Evolutionary conservation across 1,140 invertebrate genomes (phyloP).

Genomic region (Drosophila subobscura): DNA sequence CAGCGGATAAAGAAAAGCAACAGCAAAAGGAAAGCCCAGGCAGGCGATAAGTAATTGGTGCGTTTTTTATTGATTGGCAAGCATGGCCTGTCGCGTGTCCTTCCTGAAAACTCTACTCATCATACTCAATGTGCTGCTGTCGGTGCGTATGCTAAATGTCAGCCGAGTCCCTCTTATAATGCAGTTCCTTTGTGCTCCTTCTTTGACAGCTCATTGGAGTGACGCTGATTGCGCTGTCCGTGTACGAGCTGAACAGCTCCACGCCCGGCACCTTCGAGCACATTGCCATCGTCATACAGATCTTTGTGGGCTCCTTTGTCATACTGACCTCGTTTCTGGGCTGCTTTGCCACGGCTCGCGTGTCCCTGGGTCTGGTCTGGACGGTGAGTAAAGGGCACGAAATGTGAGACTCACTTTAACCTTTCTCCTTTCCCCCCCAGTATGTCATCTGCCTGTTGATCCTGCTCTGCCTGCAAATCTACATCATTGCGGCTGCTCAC

Average conservation of each 20-base stretch:
- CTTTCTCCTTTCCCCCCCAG: constrained; percentile 12
- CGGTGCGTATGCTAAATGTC: constrained; percentile 73
- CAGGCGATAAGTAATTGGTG: constrained; percentile 47
- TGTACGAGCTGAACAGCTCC: constrained; percentile 73
- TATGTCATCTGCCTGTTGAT: constrained; percentile 73
- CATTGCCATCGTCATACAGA: constrained; percentile 76
- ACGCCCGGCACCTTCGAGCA: constrained; percentile 76
- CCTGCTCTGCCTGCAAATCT: constrained; percentile 71
- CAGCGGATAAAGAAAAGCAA: constrained; percentile 20
- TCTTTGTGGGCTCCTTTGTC: constrained; percentile 79
- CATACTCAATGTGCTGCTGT: constrained; percentile 71
- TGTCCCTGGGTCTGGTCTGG: constrained; percentile 73
- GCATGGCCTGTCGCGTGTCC: constrained; percentile 60
- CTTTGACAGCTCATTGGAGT: constrained; percentile 70
- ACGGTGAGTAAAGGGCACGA: constrained; percentile 51
- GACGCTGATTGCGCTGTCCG: constrained; percentile 70
- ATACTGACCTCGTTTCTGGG: constrained; percentile 76
- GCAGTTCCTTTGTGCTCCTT: neutral
- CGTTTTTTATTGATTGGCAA: constrained; percentile 63
- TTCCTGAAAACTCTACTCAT: constrained; percentile 71
- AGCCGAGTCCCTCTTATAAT: neutral
- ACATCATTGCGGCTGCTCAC: constrained; percentile 73
- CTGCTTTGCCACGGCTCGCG: constrained; percentile 66
- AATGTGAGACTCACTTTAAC: neutral
- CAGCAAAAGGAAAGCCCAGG: constrained; percentile 5